Evolutionary conservation across 2,113 vertebrate genomes (phyloP).

Genomic region (Holacanthus passer): DNA sequence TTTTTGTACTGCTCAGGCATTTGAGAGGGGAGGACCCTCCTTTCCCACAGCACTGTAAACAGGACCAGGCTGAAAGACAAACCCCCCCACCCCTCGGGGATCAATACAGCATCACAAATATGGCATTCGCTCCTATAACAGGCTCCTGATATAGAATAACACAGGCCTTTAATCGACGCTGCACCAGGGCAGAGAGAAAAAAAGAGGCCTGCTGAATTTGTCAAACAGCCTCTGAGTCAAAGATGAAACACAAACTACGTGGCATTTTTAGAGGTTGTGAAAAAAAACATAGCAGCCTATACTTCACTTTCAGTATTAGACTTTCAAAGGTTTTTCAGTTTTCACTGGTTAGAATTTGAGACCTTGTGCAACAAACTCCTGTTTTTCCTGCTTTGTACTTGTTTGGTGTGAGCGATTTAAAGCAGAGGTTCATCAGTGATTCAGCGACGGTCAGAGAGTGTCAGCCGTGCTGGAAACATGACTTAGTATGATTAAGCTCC

Average conservation of each 20-base stretch:
- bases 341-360: constrained; percentile 20
- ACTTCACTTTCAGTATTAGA: constrained; percentile 6
- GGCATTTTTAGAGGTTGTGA: constrained; percentile 44
- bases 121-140: constrained; percentile 35
- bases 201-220: constrained; percentile 29
- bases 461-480: constrained; percentile 50
- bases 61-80: constrained; percentile 30
- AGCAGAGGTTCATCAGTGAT: constrained; percentile 41
- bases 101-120: constrained; percentile 61
- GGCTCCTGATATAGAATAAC: constrained; percentile 54
- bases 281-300: constrained; percentile 26
- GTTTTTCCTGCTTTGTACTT: background rate
- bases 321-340: constrained; percentile 40
- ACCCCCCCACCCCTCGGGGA: constrained; percentile 8
- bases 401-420: constrained; percentile 18
- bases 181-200: background rate
- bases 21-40: constrained; percentile 24
- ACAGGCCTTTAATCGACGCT: constrained; percentile 47
- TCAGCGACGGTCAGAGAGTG: constrained; percentile 38
- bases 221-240: constrained; percentile 49
- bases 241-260: constrained; percentile 40
- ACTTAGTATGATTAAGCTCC: constrained; percentile 54
- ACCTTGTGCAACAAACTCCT: constrained; percentile 23
- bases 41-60: constrained; percentile 6
- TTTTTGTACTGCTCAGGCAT: constrained; percentile 9